These are phyloP conservation scores for Pyrocoelia pectoralis DNA, from an alignment of 2,888 invertebrate genomes.

Conservation along the genomic window DNA sequence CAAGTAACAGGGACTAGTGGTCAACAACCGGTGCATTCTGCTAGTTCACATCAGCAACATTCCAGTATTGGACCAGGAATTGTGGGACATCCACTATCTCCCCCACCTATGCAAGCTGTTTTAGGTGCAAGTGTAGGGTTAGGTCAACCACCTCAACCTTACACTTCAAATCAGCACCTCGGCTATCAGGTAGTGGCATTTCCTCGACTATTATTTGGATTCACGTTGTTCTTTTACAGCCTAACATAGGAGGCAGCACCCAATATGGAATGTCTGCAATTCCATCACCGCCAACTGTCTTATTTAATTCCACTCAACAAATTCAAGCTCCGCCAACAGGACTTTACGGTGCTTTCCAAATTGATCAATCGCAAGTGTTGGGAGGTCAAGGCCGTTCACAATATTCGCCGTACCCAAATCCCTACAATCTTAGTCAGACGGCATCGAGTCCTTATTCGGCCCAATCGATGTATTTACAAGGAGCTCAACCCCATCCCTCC, in stretches of 20 bases:
- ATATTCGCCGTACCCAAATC: constrained; percentile 76
- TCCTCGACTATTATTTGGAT: background rate
- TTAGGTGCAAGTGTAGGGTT: constrained; percentile 58
- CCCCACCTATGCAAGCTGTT: constrained; percentile 69
- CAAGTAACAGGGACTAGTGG: constrained; percentile 68
- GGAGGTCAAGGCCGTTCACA: constrained; percentile 78
- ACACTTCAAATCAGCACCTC: constrained; percentile 68
- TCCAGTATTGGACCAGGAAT: constrained; percentile 54
- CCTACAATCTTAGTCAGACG: constrained; percentile 65
- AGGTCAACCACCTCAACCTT: constrained; percentile 66
- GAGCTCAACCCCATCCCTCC: constrained; percentile 63
- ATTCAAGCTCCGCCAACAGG: constrained; percentile 64
- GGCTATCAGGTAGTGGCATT: constrained; percentile 69
- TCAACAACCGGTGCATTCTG: constrained; percentile 57
- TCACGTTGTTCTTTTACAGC: constrained; percentile 47
- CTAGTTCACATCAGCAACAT: constrained; percentile 57
- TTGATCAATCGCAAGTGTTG: constrained; percentile 63
- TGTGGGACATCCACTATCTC: constrained; percentile 63
- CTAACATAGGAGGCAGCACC: constrained; percentile 58
- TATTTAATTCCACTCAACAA: constrained; percentile 80
- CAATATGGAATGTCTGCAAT: constrained; percentile 86
- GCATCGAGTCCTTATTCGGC: constrained; percentile 73
- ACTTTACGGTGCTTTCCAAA: constrained; percentile 83
- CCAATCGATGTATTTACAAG: constrained; percentile 73
- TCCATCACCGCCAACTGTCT: constrained; percentile 84